phyloP scores from a whole-genome alignment of 2,888 invertebrate genomes.

The Cheilosia soror region DNA sequence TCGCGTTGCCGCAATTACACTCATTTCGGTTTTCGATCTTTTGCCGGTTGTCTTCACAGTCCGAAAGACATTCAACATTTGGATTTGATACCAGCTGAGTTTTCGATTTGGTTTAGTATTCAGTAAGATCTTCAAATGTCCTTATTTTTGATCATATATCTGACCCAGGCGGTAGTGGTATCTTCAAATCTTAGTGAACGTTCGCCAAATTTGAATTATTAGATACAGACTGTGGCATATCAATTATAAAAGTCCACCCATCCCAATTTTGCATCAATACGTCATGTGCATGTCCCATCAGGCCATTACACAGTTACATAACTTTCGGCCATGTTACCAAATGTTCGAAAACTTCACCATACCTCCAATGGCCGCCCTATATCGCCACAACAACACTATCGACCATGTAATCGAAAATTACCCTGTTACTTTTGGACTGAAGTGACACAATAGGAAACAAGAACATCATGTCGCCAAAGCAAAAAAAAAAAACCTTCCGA shows the following conservation, averaged over 20 bases:
- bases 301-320: background rate
- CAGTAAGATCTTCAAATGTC: too few relatives aligned
- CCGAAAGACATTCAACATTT: too few relatives aligned
- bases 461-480: slow-evolving; percentile 20
- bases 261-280: slow-evolving; percentile 4
- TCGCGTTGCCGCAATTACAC: too few relatives aligned
- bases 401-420: slow-evolving; percentile 64
- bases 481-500: slow-evolving; percentile 18
- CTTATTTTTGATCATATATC: too few relatives aligned
- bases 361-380: background rate
- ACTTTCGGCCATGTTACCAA: slow-evolving; percentile 37
- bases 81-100: too few relatives aligned
- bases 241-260: background rate
- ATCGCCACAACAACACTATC: slow-evolving; percentile 23
- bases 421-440: slow-evolving; percentile 53
- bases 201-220: background rate
- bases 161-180: too few relatives aligned
- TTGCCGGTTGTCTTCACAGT: too few relatives aligned
- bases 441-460: slow-evolving; percentile 39
- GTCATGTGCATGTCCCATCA: slow-evolving; percentile 5
- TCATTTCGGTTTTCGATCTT: too few relatives aligned
- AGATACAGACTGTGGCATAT: slow-evolving; percentile 6
- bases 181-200: too few relatives aligned
- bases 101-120: too few relatives aligned
- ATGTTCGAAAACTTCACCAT: slow-evolving; percentile 33